A percentile compares a stretch with the other conserved stretches of the same genome.
Evolutionary conservation across 2,888 invertebrate genomes (phyloP).

Genomic region (Drosophila vallismaia): DNA sequence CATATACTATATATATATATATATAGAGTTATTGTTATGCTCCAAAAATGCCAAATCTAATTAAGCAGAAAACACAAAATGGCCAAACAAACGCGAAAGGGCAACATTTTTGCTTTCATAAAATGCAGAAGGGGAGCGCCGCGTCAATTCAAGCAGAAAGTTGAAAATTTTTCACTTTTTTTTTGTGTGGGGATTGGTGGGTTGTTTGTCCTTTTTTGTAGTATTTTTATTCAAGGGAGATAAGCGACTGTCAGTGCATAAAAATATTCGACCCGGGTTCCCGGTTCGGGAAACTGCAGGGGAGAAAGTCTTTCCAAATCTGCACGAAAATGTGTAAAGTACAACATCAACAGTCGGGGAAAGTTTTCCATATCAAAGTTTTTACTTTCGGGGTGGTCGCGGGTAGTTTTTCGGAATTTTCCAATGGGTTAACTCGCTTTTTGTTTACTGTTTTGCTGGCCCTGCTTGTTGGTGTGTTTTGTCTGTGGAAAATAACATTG

Average conservation of each 20-base stretch:
- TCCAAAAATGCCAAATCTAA: constrained; percentile 33
- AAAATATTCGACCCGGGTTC: constrained; percentile 9
- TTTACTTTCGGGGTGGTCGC: neutral
- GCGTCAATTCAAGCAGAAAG: constrained; percentile 18
- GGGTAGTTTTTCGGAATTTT: neutral
- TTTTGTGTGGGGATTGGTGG: neutral
- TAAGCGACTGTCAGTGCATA: constrained; percentile 15
- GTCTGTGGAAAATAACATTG: constrained; percentile 24
- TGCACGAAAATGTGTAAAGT: constrained; percentile 27
- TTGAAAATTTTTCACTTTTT: constrained; percentile 17
- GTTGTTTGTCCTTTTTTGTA: neutral
- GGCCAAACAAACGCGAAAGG: constrained; percentile 5
- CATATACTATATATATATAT: neutral
- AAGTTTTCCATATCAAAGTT: constrained; percentile 25
- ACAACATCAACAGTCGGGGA: constrained; percentile 15
- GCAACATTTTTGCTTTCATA: constrained; percentile 3
- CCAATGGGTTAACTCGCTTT: constrained; percentile 4
- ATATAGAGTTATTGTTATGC: constrained; percentile 17
- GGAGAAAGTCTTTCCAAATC: constrained; percentile 14
- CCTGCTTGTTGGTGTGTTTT: constrained; percentile 2
- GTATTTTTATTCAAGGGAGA: neutral
- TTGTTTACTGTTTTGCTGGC: neutral
- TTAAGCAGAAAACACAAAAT: constrained; percentile 34
- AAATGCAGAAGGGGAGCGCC: constrained; percentile 13
- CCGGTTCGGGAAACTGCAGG: neutral